phyloP scores from a whole-genome alignment of 2,888 invertebrate species.

The Ichneumon xanthorius region DNA sequence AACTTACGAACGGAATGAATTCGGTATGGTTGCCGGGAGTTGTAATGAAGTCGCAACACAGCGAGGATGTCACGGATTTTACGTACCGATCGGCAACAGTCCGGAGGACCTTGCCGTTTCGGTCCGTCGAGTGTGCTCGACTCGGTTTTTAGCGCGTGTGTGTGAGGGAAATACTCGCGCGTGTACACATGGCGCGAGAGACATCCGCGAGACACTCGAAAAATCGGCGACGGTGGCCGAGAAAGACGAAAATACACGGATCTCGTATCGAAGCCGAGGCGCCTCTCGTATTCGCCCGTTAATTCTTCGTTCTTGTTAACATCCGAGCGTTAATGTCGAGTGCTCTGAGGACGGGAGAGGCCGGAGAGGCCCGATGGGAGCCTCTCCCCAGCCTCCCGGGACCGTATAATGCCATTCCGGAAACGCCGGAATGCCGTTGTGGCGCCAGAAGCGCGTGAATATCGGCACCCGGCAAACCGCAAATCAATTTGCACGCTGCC shows the following conservation, averaged over 20 bases:
- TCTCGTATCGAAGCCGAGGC: conserved; percentile 47
- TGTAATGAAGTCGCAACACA: conserved; percentile 23
- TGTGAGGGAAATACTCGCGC: not conserved
- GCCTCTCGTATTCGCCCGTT: conserved; percentile 62
- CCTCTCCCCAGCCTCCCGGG: conserved; percentile 59
- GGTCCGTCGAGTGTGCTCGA: conserved; percentile 21
- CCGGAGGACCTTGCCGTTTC: conserved; percentile 19
- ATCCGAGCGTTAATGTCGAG: conserved; percentile 75
- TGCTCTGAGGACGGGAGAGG: conserved; percentile 51
- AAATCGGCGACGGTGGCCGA: conserved; percentile 18
- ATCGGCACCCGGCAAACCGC: conserved; percentile 78
- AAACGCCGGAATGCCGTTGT: conserved; percentile 80
- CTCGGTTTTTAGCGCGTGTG: conserved; percentile 27
- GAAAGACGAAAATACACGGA: conserved; percentile 36
- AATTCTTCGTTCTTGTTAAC: conserved; percentile 77
- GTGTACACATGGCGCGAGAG: conserved; percentile 28
- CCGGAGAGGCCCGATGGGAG: conserved; percentile 59
- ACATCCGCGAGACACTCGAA: conserved; percentile 51
- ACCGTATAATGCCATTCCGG: conserved; percentile 79
- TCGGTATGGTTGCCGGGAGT: not conserved
- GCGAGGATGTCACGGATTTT: conserved; percentile 32
- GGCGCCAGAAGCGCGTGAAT: conserved; percentile 75
- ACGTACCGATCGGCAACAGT: conserved; percentile 30
- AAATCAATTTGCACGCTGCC: conserved; percentile 79
- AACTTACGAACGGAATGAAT: conserved; percentile 12